Evolutionary conservation across 2,113 vertebrate genomes (phyloP), one percentile per base, ranked within the genome.

Genomic region (Hippocampus barbouri): DNA sequence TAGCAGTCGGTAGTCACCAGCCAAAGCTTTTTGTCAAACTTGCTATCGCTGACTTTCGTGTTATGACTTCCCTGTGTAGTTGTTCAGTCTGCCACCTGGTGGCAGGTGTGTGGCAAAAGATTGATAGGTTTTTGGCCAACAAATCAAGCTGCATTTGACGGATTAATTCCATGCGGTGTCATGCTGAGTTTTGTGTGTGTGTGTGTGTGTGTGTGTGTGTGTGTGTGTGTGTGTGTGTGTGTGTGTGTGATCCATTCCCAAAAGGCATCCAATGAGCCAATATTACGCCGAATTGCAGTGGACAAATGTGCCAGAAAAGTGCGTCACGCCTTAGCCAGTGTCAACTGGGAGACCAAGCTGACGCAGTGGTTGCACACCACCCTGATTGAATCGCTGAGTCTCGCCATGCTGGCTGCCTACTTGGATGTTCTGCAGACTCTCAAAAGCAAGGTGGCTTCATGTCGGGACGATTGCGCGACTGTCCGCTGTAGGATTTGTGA

Each of bases 401-500:
- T 98, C 40, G 92, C 96, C 0, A 94, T 98, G 94, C 91, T 99
- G 65, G 95, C 97, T 1, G 96, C 97, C 0, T 99, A 99, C 86
- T 80, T 99, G 85, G 97, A 99, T 60, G 96, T 98, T 27, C 85
- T 99, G 89, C 97, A 99, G 87, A 99, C 97, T 0, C 93, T 99
- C 7, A 98, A 98, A 85, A 97, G 96, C 92, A 98, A 98, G 94
- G 97, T 89, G 40, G 53, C 69, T 66, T 75, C 3, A 62, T 41
- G 56, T 71, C 16, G 2, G 7, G 6, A 34, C 25, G 9, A 43
- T 21, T 27, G 41, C 16, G 8, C 0, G 5, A 21, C 8, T 43
- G 21, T 68, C 20, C 16, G 30, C 1, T 25, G 11, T 21, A 5
- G 18, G 25, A 63, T 23, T 66, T 23, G 20, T 27, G 47, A 23